Conservation (phyloP, 1,140 invertebrate species). For the Planococcus citri region DNA sequence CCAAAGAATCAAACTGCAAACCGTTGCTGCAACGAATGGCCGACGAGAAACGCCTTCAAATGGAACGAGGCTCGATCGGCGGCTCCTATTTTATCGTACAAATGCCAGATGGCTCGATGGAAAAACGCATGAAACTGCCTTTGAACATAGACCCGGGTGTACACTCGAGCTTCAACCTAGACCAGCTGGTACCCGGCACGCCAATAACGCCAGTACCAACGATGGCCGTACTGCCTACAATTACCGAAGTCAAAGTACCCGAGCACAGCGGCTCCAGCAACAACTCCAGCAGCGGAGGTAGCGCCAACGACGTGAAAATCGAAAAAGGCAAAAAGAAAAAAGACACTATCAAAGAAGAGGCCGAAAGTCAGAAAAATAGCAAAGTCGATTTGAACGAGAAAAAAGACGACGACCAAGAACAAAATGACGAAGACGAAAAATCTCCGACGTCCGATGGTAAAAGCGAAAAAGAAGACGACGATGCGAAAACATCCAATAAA, state of each 20-base stretch:
- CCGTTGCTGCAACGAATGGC: conserved; percentile 76
- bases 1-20: conserved; percentile 53
- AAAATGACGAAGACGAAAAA: conserved; percentile 19
- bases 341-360: conserved; percentile 21
- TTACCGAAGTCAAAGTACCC: conserved; percentile 63
- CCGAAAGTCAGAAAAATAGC: conserved; percentile 16
- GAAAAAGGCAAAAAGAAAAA: conserved; percentile 27
- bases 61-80: conserved; percentile 75
- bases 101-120: conserved; percentile 75
- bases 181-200: conserved; percentile 52
- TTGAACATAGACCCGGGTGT: conserved; percentile 73
- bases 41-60: conserved; percentile 74
- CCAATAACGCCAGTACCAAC: conserved; percentile 63
- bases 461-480: conserved; percentile 23
- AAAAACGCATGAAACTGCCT: conserved; percentile 69
- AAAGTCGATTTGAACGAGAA: conserved; percentile 31
- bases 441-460: conserved; percentile 14
- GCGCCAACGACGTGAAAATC: conserved; percentile 27
- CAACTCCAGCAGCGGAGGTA: conserved; percentile 39
- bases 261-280: conserved; percentile 46
- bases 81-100: conserved; percentile 84
- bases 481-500: conserved; percentile 15
- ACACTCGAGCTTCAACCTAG: conserved; percentile 78
- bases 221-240: conserved; percentile 74
- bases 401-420: conserved; percentile 33